Conservation (phyloP, 2,797 vertebrate genomes). For the Siniperca obscura region DNA sequence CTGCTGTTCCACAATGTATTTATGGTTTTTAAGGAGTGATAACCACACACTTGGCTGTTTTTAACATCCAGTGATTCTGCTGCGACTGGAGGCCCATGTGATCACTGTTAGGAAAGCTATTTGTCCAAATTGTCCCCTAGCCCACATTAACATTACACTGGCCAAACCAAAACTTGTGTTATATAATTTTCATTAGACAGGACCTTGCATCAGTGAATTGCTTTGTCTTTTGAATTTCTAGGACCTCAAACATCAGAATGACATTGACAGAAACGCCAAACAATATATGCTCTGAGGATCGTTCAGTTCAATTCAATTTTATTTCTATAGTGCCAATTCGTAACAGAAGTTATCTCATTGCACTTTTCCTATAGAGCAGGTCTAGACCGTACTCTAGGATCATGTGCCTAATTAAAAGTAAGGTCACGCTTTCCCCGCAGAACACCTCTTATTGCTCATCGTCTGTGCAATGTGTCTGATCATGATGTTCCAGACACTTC, state of each 20-base stretch:
- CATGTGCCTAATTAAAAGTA: conserved; percentile 27
- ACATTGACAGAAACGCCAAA: conserved; percentile 28
- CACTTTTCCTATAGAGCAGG: no score
- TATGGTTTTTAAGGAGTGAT: background rate
- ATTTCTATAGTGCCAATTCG: no score
- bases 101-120: conserved; percentile 11
- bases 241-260: conserved; percentile 13
- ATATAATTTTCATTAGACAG: conserved; percentile 35
- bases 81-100: conserved; percentile 6
- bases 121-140: conserved; percentile 27
- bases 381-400: background rate
- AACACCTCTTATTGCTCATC: background rate
- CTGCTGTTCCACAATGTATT: background rate
- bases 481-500: conserved; percentile 24
- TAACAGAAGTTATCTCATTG: no score
- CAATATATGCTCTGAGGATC: conserved; percentile 1
- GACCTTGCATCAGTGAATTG: conserved; percentile 25
- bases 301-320: no score
- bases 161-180: conserved; percentile 57
- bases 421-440: conserved; percentile 17
- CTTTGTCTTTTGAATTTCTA: conserved; percentile 17
- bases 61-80: background rate
- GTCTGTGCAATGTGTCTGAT: conserved; percentile 18
- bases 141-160: conserved; percentile 38
- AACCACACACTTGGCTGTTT: conserved; percentile 7